Evolutionary conservation across 2,113 vertebrate species (phyloP).

Genomic region (Spheniscus mendiculus): DNA sequence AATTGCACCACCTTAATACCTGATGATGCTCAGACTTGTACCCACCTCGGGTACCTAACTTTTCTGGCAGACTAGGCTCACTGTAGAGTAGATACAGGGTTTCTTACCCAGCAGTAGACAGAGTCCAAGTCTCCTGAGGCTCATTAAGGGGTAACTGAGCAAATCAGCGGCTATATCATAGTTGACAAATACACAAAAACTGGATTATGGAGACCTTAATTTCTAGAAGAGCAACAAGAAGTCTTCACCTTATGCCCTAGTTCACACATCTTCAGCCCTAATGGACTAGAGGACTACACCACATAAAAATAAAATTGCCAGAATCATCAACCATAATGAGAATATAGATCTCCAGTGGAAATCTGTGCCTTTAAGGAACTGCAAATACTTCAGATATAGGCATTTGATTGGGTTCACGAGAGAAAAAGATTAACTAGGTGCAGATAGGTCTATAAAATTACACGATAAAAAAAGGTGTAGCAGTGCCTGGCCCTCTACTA

Average conservation of each 20-base stretch:
- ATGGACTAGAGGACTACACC: neutral
- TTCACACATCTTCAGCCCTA: neutral
- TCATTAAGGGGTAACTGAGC: neutral
- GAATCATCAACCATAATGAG: neutral
- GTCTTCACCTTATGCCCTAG: neutral
- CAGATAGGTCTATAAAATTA: neutral
- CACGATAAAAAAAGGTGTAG: neutral
- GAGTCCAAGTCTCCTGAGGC: neutral
- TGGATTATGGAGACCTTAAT: neutral
- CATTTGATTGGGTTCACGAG: neutral
- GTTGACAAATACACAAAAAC: neutral
- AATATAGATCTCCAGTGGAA: neutral
- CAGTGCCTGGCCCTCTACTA: neutral
- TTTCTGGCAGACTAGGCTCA: neutral
- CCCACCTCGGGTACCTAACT: neutral
- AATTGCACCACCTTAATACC: neutral
- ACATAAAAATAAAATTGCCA: neutral
- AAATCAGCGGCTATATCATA: neutral
- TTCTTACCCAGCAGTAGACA: neutral
- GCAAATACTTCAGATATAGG: neutral
- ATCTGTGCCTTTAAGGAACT: neutral
- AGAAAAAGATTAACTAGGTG: conserved; percentile 5
- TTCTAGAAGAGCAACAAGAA: neutral
- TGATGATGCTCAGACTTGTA: neutral
- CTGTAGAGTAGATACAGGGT: neutral